A percentile compares a stretch with the other conserved stretches of the same genome.
Conservation (phyloP, 2,888 invertebrate species). For the Trachelus stipa region DNA sequence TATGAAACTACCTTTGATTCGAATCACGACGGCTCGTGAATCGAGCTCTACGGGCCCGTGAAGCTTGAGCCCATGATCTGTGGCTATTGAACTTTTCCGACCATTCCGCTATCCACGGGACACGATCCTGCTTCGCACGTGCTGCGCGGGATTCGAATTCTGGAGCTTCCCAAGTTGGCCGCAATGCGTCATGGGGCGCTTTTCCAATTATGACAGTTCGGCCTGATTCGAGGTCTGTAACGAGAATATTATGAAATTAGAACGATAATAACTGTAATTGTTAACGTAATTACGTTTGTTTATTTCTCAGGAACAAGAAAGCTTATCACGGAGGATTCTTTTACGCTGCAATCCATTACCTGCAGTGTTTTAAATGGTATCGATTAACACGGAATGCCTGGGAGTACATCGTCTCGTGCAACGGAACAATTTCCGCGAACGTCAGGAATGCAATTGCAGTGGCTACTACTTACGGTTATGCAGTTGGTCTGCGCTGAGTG, state of each 20-base stretch:
- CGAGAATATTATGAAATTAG: background rate
- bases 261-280: background rate
- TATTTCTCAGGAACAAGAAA: background rate
- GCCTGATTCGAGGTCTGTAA: background rate
- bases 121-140: background rate
- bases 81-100: background rate
- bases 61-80: background rate
- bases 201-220: background rate
- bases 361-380: background rate
- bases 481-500: background rate
- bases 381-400: background rate
- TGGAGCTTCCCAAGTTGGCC: background rate
- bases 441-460: background rate
- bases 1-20: background rate
- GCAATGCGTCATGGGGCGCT: background rate
- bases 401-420: background rate
- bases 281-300: background rate
- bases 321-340: background rate
- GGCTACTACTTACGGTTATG: background rate
- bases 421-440: background rate
- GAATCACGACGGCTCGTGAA: background rate
- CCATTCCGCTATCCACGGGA: background rate
- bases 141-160: background rate
- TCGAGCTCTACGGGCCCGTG: background rate
- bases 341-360: background rate